A percentile compares a stretch with the other conserved stretches of the same genome.
phyloP scores from a whole-genome alignment of 2,888 invertebrate species.

The Colostygia pectinataria region DNA sequence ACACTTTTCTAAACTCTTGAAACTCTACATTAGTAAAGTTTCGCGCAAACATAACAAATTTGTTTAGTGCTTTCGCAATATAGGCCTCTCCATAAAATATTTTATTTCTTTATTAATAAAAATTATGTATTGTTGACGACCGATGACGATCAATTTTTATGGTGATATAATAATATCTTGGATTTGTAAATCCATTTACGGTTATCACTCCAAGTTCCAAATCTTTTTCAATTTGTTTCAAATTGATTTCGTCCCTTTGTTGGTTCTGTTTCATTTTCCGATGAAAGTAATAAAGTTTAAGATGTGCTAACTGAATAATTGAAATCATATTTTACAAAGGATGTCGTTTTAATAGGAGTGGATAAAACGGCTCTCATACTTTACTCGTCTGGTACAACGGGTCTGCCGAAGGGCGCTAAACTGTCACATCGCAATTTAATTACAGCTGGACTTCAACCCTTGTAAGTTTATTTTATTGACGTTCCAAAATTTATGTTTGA shows the following conservation, averaged over 20 bases:
- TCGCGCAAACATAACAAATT: too few relatives aligned
- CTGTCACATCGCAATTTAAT: conserved; percentile 62
- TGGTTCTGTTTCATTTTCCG: conserved; percentile 18
- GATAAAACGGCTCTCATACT: conserved; percentile 54
- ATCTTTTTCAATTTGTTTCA: conserved; percentile 25
- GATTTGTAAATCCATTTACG: conserved; percentile 9
- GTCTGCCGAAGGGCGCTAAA: conserved; percentile 61
- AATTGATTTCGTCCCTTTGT: conserved; percentile 24
- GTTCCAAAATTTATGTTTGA: conserved; percentile 12
- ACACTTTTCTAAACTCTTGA: too few relatives aligned
- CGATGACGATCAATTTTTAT: conserved; percentile 42
- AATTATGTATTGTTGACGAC: too few relatives aligned
- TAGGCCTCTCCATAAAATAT: too few relatives aligned
- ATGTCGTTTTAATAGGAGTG: conserved; percentile 42
- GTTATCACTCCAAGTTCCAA: conserved; percentile 10
- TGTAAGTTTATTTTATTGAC: conserved; percentile 49
- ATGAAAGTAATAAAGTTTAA: conserved; percentile 32
- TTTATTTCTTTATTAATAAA: too few relatives aligned
- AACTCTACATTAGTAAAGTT: too few relatives aligned
- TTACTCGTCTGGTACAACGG: conserved; percentile 69
- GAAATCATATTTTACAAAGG: conserved; percentile 34
- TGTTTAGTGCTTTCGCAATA: too few relatives aligned
- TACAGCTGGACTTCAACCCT: conserved; percentile 43
- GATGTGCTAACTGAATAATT: conserved; percentile 36
- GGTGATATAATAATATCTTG: conserved; percentile 41